A percentile compares a stretch with the other conserved stretches of the same genome.
These are phyloP conservation scores for Meiosimyza platycephala DNA, from an alignment of 2,888 invertebrate species.

Conservation along the genomic window DNA sequence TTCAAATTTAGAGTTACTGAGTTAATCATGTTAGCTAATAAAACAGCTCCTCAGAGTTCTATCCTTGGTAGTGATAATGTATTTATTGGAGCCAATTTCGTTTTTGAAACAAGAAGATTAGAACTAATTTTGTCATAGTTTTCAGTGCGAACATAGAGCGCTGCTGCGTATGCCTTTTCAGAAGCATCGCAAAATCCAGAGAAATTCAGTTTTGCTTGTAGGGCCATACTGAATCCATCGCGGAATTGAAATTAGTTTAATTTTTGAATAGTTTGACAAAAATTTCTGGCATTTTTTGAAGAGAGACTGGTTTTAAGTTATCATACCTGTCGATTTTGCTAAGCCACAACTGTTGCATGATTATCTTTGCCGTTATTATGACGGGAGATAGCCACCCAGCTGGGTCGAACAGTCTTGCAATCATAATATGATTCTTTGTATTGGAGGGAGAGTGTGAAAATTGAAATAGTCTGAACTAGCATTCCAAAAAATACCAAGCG, in stretches of 20 bases:
- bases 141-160: too few species aligned
- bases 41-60: too few species aligned
- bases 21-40: too few species aligned
- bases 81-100: background rate
- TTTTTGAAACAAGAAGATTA: too few species aligned
- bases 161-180: too few species aligned
- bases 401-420: conserved; percentile 28
- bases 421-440: background rate
- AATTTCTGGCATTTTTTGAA: background rate
- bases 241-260: too few species aligned
- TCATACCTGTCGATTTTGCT: background rate
- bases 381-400: conserved; percentile 33
- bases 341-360: background rate
- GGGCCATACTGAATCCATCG: too few species aligned
- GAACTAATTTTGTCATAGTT: too few species aligned
- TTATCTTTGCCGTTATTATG: conserved; percentile 29
- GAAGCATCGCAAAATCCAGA: too few species aligned
- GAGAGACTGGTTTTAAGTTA: background rate
- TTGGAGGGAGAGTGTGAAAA: background rate
- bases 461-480: conserved; percentile 24
- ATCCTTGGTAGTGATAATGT: background rate
- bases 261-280: too few species aligned
- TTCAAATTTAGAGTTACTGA: too few species aligned
- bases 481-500: conserved; percentile 32
- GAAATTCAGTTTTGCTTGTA: too few species aligned